Base-by-base conservation (phyloP, 2,113 vertebrate genomes). In the Stigmatopora argus region DNA sequence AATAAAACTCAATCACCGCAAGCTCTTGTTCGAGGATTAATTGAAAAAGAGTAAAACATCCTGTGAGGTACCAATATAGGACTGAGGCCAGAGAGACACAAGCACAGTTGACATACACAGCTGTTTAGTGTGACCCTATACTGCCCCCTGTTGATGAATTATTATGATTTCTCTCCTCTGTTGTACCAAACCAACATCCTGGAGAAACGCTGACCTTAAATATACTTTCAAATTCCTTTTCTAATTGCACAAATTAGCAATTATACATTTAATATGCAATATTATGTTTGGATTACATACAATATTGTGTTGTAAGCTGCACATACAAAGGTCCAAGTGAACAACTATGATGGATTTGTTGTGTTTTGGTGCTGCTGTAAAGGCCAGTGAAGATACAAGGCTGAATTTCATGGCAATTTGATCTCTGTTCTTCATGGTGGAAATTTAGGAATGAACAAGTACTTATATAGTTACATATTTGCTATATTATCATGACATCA, bases 1-100 rank as follows among this genome's bases (percentile, higher is more conserved):
- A 89, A 91, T 92, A 90, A 77, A 83, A 82, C 82, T 89, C 87
- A 83, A 77, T 77, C 90, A 90, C 89, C 88, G 89, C 85, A 85
- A 88, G 85, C 86, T 89, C 86, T 90, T 88, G 89, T 90, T 89
- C 88, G 83, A 87, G 83, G 89, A 89, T 91, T 92, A 91, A 92
- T 92, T 92, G 90, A 92, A 92, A 91, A 92, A 87, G 84, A 91
- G 90, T 92, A 92, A 92, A 92, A 91, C 91, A 92, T 92, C 89
- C 86, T 84, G 83, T 79, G 85, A 84, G 80, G 86, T 87, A 85
- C 80, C 72, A 80, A 79, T 79, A 85, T 88, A 89, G 90, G 89
- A 91, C 87, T 74, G 62, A 80, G 88, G 87, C 89, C 89, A 49
- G 63, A 51, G 19, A 62, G 62, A 48, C 26, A 60, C 11, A 61